Percentiles rank a stretch among this genome's conserved stretches.
Conservation (phyloP, 2,113 vertebrate genomes). For the Halichoerus grypus region DNA sequence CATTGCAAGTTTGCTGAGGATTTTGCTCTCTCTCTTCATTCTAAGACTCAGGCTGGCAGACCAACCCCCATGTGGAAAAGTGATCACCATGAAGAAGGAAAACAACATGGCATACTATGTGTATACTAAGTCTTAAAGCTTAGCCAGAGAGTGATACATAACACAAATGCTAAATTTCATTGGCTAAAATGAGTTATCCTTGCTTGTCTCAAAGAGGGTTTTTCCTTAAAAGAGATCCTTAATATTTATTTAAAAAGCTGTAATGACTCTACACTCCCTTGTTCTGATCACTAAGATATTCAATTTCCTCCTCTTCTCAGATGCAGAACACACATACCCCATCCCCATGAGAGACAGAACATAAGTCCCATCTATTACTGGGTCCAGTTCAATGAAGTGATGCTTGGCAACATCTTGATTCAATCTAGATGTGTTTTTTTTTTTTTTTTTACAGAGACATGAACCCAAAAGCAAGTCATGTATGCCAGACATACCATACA, state of each 20-base stretch:
- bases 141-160: not conserved
- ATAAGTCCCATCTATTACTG: not conserved
- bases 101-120: not conserved
- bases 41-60: not conserved
- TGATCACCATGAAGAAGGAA: not conserved
- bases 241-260: not conserved
- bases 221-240: not conserved
- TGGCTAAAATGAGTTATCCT: not conserved
- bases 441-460: not conserved
- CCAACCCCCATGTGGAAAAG: not conserved
- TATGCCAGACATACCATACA: not conserved
- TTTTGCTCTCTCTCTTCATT: not conserved
- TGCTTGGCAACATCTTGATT: fast-evolving
- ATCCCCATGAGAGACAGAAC: not conserved
- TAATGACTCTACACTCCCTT: not conserved
- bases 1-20: not conserved
- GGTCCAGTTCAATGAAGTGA: not conserved
- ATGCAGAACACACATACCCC: not conserved
- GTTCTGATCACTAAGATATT: not conserved
- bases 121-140: not conserved
- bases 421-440: not conserved
- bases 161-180: not conserved
- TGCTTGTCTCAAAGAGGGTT: not conserved
- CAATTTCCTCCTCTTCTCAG: not conserved
- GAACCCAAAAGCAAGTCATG: not conserved